Evolutionary conservation across 1,140 invertebrate genomes (phyloP).

Genomic region (Rhopalosiphum padi): DNA sequence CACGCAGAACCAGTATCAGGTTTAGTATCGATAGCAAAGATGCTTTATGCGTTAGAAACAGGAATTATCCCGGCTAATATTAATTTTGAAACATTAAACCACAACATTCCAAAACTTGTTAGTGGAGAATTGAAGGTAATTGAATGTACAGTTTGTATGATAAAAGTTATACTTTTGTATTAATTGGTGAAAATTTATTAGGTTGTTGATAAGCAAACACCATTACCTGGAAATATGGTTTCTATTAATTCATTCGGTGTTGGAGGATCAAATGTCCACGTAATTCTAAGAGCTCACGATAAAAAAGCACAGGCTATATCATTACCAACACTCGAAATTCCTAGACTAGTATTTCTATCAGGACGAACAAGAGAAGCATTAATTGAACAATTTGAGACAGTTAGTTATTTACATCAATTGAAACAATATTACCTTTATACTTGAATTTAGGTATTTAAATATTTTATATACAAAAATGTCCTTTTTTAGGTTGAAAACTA

Average conservation of each 20-base stretch:
- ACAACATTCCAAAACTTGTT: constrained; percentile 68
- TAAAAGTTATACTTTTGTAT: background rate
- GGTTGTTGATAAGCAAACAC: constrained; percentile 68
- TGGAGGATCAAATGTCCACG: constrained; percentile 71
- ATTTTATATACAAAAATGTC: too few relatives aligned
- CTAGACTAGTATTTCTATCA: constrained; percentile 60
- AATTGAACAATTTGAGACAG: constrained; percentile 45
- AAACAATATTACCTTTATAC: too few relatives aligned
- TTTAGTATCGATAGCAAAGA: constrained; percentile 70
- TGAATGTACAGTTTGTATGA: background rate
- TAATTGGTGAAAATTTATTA: constrained; percentile 5
- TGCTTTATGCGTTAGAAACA: constrained; percentile 60
- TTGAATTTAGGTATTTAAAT: too few relatives aligned
- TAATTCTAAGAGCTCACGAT: constrained; percentile 64
- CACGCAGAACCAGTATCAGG: constrained; percentile 76
- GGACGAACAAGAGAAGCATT: constrained; percentile 59
- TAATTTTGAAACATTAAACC: constrained; percentile 61
- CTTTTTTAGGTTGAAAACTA: constrained; percentile 14
- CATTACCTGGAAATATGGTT: constrained; percentile 65
- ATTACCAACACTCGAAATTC: constrained; percentile 60
- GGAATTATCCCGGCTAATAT: constrained; percentile 62
- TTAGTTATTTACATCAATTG: background rate
- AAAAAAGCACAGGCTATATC: constrained; percentile 50
- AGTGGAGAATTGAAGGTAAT: constrained; percentile 64
- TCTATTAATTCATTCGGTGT: constrained; percentile 73